Conservation (phyloP, 2,797 vertebrate species). For the Acrocephalus scirpaceus region DNA sequence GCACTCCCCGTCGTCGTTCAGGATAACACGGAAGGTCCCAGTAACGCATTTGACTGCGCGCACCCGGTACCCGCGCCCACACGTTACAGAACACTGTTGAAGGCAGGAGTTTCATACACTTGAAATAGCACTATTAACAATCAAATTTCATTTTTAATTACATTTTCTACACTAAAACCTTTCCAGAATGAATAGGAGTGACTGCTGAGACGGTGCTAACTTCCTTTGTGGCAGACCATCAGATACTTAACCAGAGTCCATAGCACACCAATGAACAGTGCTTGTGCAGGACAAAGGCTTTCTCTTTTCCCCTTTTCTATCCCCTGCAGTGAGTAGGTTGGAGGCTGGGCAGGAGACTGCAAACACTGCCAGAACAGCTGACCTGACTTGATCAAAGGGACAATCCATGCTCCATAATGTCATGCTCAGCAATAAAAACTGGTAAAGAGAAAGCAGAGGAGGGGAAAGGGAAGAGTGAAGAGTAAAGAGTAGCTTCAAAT, state of each 20-base stretch:
- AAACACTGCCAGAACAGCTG: neutral
- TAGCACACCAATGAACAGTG: neutral
- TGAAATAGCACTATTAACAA: neutral
- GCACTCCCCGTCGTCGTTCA: conserved; percentile 87
- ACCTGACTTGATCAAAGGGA: neutral
- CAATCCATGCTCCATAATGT: neutral
- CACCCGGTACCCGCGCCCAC: conserved; percentile 89
- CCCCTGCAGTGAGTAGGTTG: neutral
- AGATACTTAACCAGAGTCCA: neutral
- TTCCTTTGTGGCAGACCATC: neutral
- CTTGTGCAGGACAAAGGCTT: neutral
- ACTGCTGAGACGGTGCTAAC: neutral
- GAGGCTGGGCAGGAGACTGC: neutral
- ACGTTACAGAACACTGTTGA: conserved; percentile 88
- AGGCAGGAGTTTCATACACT: neutral
- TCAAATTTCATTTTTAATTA: neutral
- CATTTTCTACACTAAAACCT: neutral
- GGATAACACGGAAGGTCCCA: conserved; percentile 75
- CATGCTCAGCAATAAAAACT: neutral
- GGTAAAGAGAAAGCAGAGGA: neutral
- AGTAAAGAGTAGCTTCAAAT: neutral
- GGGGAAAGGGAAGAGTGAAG: neutral
- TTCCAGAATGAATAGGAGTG: neutral
- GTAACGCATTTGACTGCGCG: conserved; percentile 88
- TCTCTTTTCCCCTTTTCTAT: neutral